Base-by-base conservation (phyloP, 2,797 vertebrate genomes). In the Anguilla anguilla region DNA sequence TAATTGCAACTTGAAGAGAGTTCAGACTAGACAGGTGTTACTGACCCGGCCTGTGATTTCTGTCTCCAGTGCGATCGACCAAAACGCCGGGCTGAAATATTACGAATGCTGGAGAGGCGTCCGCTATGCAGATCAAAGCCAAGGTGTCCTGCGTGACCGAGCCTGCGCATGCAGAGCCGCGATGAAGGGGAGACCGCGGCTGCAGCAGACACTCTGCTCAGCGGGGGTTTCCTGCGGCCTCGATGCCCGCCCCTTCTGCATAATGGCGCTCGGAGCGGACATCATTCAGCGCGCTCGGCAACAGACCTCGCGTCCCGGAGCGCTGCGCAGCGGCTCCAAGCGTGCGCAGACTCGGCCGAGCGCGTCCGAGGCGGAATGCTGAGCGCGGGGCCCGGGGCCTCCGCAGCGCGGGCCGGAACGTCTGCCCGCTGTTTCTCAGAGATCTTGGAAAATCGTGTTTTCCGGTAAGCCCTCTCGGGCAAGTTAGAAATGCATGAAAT, bases 401-500 rank as follows among this genome's bases (percentile, higher is more conserved):
- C 25, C 28, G 28, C 10, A 28, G 25, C 11, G 15, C 2, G 28
- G 72, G 39, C 72, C 31, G 11, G 4, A 35, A 11, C 72, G 35
- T 77, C 72, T 77, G 72, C 19, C 28, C 72, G 6, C 39, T 39
- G 72, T 77, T 77, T 19, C 72, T 77, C 35, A 19, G 31, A 77
- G 43, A 69, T 39, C 28, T 39, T 17, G 31, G 31, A 77, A 77
- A 77, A 69, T 77, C 2, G 39, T 39, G 31, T 39, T 39, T 39
- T 17, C 13, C 69, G 9, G 72, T 11, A 3, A 3, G 72, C 10
- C 72, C 72, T 77, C 72, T 77, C 35, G 72, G 31, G 72, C 35
- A 9, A 77, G 72, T 77, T 69, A 77, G 72, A 77, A 77, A 77
- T 77, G 31, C 28, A 77, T 77, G 31, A 77, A 77, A 77, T 77